Base-by-base conservation (phyloP, 2,113 vertebrate genomes). In the Rhinogobius similis region DNA sequence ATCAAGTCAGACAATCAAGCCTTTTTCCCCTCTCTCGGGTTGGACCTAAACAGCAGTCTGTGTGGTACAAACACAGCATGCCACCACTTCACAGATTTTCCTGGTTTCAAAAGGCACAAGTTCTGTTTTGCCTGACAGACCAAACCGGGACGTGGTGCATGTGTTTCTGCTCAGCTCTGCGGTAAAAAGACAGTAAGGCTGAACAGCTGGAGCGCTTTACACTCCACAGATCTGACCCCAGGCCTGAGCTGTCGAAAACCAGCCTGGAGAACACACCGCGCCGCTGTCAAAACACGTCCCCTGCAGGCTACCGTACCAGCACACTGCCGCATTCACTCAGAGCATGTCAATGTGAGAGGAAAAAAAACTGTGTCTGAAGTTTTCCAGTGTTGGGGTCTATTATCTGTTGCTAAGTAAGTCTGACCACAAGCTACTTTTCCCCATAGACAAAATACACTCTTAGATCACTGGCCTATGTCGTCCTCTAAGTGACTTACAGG, bases 131-230 rank as follows among this genome's bases (percentile, higher is more conserved):
- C 46, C 66, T 56, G 61, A 39, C 32, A 69, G 73, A 4, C 62
- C 5, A 8, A 58, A 46, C 67, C 18, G 70, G 66, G 62, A 32
- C 39, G 14, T 21, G 53, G 1, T 3, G 5, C 24, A 0, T 7
- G 14, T 14, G 2, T 14, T 44, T 62, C 24, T 23, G 39, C 27
- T 8, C 62, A 58, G 12, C 10, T 14, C 32, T 18, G 29, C 8
- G 58, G 58, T 23, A 32, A 14, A 16, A 13, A 41, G 36, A 52
- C 14, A 16, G 13, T 24, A 68, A 72, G 55, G 20, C 20, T 24
- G 68, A 75, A 63, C 78, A 81, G 72, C 71, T 78, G 77, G 71
- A 14, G 23, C 26, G 48, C 71, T 72, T 81, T 64, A 77, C 65
- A 71, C 77, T 69, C 74, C 55, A 75, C 53, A 72, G 70, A 50